Evolutionary conservation across 2,113 vertebrate species (phyloP).

Genomic region (Charina bottae): DNA sequence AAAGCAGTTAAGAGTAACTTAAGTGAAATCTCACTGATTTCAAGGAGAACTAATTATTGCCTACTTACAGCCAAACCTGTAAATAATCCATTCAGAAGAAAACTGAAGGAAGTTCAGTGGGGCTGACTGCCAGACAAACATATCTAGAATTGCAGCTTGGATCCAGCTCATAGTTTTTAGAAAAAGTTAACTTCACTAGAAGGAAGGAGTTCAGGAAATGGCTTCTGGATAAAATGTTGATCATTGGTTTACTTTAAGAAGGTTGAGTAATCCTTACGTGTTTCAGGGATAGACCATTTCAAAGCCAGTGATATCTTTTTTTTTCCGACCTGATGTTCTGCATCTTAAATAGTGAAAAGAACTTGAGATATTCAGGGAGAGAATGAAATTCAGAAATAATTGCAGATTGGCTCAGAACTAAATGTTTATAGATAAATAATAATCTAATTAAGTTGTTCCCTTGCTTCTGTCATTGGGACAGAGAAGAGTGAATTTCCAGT

Average conservation of each 20-base stretch:
- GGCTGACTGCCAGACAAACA: not conserved
- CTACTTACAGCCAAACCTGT: not conserved
- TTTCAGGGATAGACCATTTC: not conserved
- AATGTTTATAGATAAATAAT: constrained; percentile 28
- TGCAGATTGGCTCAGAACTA: not conserved
- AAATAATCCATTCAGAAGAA: not conserved
- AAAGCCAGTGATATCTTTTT: not conserved
- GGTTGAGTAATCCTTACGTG: constrained; percentile 8
- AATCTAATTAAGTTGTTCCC: not conserved
- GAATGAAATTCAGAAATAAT: not conserved
- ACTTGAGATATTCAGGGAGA: constrained; percentile 21
- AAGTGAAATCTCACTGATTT: no score
- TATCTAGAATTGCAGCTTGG: not conserved
- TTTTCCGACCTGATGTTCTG: constrained; percentile 18
- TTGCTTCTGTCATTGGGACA: not conserved
- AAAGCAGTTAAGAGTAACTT: not conserved
- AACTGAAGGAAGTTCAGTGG: not conserved
- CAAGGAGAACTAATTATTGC: not conserved
- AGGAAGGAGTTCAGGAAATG: constrained; percentile 30
- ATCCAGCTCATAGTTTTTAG: not conserved
- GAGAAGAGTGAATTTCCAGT: not conserved
- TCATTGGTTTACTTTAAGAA: constrained; percentile 32
- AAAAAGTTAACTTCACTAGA: constrained; percentile 45
- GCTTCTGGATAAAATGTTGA: not conserved
- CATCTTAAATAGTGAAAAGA: constrained; percentile 19